Evolutionary conservation across 1,140 invertebrate species (phyloP).

Genomic region (Trichoplusia ni): DNA sequence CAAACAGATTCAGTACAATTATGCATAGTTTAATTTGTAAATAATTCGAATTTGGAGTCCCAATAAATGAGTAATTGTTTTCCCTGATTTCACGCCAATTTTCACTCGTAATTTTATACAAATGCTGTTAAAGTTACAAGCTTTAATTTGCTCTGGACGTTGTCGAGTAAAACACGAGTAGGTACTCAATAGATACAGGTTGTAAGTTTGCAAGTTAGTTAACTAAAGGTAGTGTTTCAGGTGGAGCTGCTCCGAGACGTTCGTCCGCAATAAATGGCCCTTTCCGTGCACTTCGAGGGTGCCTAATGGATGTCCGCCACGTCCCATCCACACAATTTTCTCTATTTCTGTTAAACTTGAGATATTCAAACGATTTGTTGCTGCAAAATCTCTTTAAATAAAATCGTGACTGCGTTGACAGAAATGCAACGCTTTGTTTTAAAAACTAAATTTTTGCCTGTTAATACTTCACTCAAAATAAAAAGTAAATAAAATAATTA

Average conservation of each 20-base stretch:
- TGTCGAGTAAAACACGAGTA: constrained; percentile 10
- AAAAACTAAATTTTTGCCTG: no score
- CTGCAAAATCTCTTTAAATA: not conserved
- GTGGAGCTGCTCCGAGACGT: constrained; percentile 3
- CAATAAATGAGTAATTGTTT: no score
- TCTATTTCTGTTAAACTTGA: constrained; percentile 7
- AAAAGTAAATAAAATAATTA: constrained; percentile 11
- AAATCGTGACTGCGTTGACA: not conserved
- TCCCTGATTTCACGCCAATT: no score
- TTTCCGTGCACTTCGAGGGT: constrained; percentile 18
- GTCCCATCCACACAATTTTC: not conserved
- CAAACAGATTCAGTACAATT: no score
- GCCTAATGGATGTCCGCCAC: constrained; percentile 22
- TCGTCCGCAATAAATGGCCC: constrained; percentile 13
- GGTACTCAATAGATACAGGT: not conserved
- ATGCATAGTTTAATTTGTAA: no score
- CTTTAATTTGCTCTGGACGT: no score
- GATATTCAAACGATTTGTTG: not conserved
- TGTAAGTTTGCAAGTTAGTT: constrained; percentile 26
- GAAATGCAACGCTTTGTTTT: not conserved
- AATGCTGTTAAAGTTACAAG: no score
- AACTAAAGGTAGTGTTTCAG: constrained; percentile 20
- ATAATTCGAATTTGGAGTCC: no score
- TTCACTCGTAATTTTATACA: no score
- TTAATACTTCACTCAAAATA: constrained; percentile 6